Evolutionary conservation across 2,888 invertebrate genomes (phyloP), one percentile per base, ranked within the genome.

Genomic region (Thereva unica): DNA sequence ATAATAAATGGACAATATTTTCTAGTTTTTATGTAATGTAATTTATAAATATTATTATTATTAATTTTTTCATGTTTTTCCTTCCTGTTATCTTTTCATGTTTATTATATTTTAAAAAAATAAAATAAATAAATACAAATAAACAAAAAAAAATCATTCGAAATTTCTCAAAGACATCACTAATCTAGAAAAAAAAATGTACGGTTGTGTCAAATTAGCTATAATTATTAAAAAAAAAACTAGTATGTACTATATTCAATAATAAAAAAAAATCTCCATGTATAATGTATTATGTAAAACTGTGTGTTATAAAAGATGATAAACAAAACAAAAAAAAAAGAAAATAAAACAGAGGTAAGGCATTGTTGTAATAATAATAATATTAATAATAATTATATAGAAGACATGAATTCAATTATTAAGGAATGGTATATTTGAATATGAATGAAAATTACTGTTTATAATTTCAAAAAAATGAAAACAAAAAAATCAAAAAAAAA

Each of bases 131-230:
- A 23, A 23, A 23, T 23, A 23, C 1, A 23, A 2, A 23, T 23
- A 23, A 23, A 23, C 23, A 23, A 23, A 23, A 45, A 64, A 53
- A 54, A 45, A 54, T 47, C 54, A 44, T 54, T 8, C 45, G 64
- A 64, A 64, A 54, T 64, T 64, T 64, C 53, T 45, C 45, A 64
- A 54, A 64, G 54, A 42, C 52, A 63, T 52, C 54, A 45, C 54
- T 54, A 44, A 45, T 54, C 35, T 64, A 64, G 64, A 44, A 64
- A 45, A 64, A 45, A 45, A 44, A 23, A 64, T 64, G 47, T 66
- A 66, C 66, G 66, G 66, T 66, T 66, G 66, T 66, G 66, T 66
- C 66, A 66, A 66, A 66, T 66, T 66, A 66, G 66, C n/a, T 66
- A 50, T 57, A 66, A 64, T 57, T 45, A 44, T 8, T n/a, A 55